These are phyloP conservation scores for Penaeus vannamei DNA, from an alignment of 1,140 invertebrate genomes.

Conservation along the genomic window DNA sequence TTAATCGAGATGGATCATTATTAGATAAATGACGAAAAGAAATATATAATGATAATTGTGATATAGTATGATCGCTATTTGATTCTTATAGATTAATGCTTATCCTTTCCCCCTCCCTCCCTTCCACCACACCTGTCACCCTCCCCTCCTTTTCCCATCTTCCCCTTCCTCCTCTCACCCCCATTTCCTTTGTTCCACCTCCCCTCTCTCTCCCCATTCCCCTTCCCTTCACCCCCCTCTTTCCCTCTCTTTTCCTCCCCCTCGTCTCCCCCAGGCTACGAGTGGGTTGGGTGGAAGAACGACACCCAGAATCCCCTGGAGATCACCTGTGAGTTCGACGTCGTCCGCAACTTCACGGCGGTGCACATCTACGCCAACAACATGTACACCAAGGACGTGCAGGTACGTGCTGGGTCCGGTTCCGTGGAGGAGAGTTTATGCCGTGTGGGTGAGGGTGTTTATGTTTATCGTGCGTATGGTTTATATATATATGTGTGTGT, in stretches of 20 bases:
- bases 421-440: too few species aligned
- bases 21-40: too few species aligned
- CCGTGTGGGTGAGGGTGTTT: too few species aligned
- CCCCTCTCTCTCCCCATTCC: neutral
- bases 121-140: too few species aligned
- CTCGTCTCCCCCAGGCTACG: constrained; percentile 76
- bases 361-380: constrained; percentile 81
- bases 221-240: neutral
- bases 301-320: constrained; percentile 78
- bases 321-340: constrained; percentile 84
- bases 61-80: too few species aligned
- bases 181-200: neutral
- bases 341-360: constrained; percentile 82
- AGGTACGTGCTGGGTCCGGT: constrained; percentile 27
- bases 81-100: too few species aligned
- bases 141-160: too few species aligned
- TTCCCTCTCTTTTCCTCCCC: neutral
- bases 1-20: too few species aligned
- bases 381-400: constrained; percentile 57
- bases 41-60: too few species aligned
- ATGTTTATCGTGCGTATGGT: too few species aligned
- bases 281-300: constrained; percentile 89
- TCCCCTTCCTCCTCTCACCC: too few species aligned
- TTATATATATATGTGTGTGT: neutral
- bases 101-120: too few species aligned